phyloP scores from a whole-genome alignment of 2,888 invertebrate species.

The Autographa pulchrina region DNA sequence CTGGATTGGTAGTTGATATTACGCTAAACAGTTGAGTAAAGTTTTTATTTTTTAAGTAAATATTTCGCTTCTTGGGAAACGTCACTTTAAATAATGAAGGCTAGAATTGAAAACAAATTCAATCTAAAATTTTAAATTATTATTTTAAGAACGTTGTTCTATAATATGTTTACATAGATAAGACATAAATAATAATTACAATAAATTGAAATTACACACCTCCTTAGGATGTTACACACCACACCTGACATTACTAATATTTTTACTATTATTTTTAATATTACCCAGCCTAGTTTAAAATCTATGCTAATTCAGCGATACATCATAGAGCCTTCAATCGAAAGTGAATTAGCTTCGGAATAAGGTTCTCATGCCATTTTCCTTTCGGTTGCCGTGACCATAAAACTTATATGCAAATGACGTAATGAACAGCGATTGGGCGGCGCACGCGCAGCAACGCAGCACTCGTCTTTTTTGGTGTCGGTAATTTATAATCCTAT shows the following conservation, averaged over 20 bases:
- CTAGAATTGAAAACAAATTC: too few relatives aligned
- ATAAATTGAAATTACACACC: not conserved
- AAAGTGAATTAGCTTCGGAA: constrained; percentile 64
- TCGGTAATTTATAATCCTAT: constrained; percentile 70
- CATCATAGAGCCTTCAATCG: constrained; percentile 54
- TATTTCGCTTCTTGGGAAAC: too few relatives aligned
- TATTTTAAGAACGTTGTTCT: too few relatives aligned
- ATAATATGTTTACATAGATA: too few relatives aligned
- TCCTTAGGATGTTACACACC: not conserved
- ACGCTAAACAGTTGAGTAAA: too few relatives aligned
- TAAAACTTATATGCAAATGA: constrained; percentile 74
- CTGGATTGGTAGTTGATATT: not conserved
- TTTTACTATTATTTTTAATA: too few relatives aligned
- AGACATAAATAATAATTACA: not conserved
- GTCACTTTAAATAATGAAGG: too few relatives aligned
- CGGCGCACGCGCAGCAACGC: constrained; percentile 59
- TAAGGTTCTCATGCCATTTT: constrained; percentile 62
- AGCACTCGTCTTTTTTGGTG: constrained; percentile 67
- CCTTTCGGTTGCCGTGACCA: constrained; percentile 59
- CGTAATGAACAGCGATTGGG: constrained; percentile 72
- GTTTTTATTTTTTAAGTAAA: too few relatives aligned
- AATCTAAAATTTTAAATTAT: too few relatives aligned
- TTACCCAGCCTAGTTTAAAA: constrained; percentile 16
- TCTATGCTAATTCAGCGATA: constrained; percentile 42
- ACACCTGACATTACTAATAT: constrained; percentile 6